Evolutionary conservation across 2,113 vertebrate genomes (phyloP).

Genomic region (Pollimyrus isidori): DNA sequence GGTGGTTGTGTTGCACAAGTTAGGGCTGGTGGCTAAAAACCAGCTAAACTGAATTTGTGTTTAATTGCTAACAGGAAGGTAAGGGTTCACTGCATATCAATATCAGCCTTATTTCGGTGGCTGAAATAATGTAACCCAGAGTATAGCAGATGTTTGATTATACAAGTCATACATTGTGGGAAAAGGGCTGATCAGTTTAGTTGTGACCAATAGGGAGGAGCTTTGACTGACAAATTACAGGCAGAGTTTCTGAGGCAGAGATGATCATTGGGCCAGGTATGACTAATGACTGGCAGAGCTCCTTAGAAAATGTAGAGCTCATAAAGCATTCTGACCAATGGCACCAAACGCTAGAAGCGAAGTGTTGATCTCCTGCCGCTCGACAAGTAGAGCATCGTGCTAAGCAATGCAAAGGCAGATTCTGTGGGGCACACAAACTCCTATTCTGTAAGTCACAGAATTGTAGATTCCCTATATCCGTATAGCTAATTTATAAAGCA

Average conservation of each 20-base stretch:
- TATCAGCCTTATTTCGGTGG: not conserved
- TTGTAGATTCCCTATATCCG: not conserved
- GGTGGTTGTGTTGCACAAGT: not conserved
- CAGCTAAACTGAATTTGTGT: not conserved
- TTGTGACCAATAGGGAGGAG: not conserved
- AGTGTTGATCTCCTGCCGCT: not conserved
- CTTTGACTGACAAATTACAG: not conserved
- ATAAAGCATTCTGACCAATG: not conserved
- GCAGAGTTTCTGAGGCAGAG: not conserved
- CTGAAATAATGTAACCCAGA: not conserved
- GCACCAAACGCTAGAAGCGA: not conserved
- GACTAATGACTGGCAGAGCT: not conserved
- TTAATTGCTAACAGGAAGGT: not conserved
- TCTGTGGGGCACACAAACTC: not conserved
- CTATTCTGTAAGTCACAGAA: not conserved
- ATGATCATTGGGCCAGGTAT: not conserved
- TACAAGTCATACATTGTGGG: not conserved
- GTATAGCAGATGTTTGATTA: not conserved
- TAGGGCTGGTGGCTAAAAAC: not conserved
- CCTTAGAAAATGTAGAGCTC: not conserved
- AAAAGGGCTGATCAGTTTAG: not conserved
- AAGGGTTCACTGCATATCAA: not conserved
- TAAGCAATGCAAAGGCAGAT: not conserved
- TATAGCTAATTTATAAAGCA: not conserved
- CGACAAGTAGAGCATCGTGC: not conserved